A percentile compares a stretch with the other conserved stretches of the same genome.
Evolutionary conservation across 2,797 vertebrate species (phyloP).

Genomic region (Podarcis siculus): DNA sequence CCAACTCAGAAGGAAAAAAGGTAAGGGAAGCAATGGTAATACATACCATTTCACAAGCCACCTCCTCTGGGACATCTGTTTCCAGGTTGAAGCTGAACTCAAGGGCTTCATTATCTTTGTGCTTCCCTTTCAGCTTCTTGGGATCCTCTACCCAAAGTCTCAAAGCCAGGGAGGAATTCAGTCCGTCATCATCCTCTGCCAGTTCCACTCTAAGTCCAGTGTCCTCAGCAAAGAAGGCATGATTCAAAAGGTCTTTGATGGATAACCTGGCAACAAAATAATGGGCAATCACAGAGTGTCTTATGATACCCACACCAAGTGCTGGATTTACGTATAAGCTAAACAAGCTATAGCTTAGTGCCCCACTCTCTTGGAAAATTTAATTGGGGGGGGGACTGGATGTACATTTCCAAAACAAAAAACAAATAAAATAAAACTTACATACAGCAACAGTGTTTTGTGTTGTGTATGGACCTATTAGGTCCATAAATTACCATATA

Average conservation of each 20-base stretch:
- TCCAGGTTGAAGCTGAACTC: slow-evolving; percentile 96
- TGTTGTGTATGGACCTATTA: too few species aligned
- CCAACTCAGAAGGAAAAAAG: too few species aligned
- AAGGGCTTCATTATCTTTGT: slow-evolving; percentile 97
- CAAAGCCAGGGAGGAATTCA: slow-evolving; percentile 86
- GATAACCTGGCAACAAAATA: slow-evolving; percentile 81
- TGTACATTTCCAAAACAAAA: too few species aligned
- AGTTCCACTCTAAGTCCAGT: slow-evolving; percentile 93
- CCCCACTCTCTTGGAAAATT: too few species aligned
- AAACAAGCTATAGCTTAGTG: too few species aligned
- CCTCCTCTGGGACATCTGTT: slow-evolving; percentile 91
- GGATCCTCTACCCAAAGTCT: slow-evolving; percentile 97
- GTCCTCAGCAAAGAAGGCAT: slow-evolving; percentile 94
- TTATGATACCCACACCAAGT: not conserved
- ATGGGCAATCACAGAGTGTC: not conserved
- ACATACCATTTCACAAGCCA: slow-evolving; percentile 94
- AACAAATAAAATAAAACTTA: too few species aligned
- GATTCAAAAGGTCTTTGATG: slow-evolving; percentile 90
- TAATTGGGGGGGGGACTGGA: too few species aligned
- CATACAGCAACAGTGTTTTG: too few species aligned
- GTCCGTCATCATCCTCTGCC: slow-evolving; percentile 90
- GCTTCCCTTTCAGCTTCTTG: slow-evolving; percentile 96
- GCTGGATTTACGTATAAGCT: too few species aligned
- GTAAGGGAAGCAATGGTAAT: not conserved
- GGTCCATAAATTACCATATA: too few species aligned